phyloP scores from a whole-genome alignment of 2,113 vertebrate genomes.

The Nesoenas mayeri region DNA sequence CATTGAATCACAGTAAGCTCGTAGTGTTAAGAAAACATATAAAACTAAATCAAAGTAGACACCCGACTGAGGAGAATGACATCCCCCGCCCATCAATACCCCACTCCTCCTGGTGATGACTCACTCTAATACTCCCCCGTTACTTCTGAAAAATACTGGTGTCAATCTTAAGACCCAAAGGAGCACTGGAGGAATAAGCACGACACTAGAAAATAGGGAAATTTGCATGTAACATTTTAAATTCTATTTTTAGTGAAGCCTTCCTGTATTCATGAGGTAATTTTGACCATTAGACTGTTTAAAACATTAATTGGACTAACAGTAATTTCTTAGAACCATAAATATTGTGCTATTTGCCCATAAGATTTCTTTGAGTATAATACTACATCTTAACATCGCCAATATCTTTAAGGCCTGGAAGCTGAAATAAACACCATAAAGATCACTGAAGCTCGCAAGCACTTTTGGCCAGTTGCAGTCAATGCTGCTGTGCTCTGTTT shows the following conservation, averaged over 20 bases:
- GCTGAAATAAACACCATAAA: constrained; percentile 84
- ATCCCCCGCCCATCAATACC: not conserved
- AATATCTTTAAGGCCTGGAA: constrained; percentile 72
- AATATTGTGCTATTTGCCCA: not conserved
- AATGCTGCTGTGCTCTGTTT: constrained; percentile 80
- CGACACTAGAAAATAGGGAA: not conserved
- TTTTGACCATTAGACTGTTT: not conserved
- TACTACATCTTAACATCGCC: not conserved
- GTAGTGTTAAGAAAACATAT: not conserved
- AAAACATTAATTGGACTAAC: not conserved
- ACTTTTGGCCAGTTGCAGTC: constrained; percentile 78
- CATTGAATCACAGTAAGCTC: not conserved
- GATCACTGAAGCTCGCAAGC: constrained; percentile 82
- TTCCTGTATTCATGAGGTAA: not conserved
- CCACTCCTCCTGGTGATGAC: not conserved
- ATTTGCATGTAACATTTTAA: not conserved
- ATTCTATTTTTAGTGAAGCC: not conserved
- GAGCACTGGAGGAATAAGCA: not conserved
- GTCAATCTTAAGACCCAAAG: not conserved
- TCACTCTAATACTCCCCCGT: not conserved
- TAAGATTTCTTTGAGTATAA: not conserved
- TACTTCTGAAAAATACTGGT: not conserved
- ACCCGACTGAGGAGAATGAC: not conserved
- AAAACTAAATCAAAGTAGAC: constrained; percentile 22
- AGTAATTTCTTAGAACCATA: not conserved